A percentile compares a stretch with the other conserved stretches of the same genome.
These are phyloP conservation scores for Watsonalla cultraria DNA, from an alignment of 2,888 invertebrate genomes.

Conservation along the genomic window DNA sequence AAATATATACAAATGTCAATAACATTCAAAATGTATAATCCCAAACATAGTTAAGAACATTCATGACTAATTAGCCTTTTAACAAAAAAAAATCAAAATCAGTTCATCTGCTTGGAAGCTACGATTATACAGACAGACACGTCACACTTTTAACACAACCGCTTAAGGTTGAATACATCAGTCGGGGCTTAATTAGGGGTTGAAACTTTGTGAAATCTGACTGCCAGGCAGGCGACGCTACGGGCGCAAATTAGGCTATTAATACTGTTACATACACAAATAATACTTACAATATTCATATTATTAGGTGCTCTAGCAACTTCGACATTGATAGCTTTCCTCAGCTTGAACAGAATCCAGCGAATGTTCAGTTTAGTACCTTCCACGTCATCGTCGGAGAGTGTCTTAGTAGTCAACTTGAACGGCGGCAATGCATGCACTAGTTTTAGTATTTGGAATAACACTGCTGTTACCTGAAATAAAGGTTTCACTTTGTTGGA, in stretches of 20 bases:
- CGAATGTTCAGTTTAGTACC: slow-evolving; percentile 80
- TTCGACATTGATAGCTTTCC: slow-evolving; percentile 88
- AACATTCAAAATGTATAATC: too few species aligned
- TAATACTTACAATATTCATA: slow-evolving; percentile 82
- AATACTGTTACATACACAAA: not conserved
- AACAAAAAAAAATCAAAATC: too few species aligned
- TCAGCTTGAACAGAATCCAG: slow-evolving; percentile 87
- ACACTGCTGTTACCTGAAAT: slow-evolving; percentile 69
- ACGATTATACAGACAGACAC: too few species aligned
- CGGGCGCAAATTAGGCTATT: not conserved
- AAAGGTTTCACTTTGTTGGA: not conserved
- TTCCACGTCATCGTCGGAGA: slow-evolving; percentile 47
- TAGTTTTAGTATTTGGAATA: slow-evolving; percentile 76
- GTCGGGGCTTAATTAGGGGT: too few species aligned
- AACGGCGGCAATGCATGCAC: slow-evolving; percentile 50
- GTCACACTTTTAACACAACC: too few species aligned
- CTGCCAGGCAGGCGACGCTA: not conserved
- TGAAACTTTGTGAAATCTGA: not conserved
- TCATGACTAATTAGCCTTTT: too few species aligned
- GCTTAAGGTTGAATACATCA: too few species aligned
- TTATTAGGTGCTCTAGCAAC: slow-evolving; percentile 84
- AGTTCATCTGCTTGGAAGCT: too few species aligned
- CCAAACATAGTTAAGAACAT: too few species aligned
- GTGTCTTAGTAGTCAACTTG: slow-evolving; percentile 37
- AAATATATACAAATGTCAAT: not conserved